These are phyloP conservation scores for Myocastor coypus DNA, from an alignment of 2,113 vertebrate species.

Conservation along the genomic window DNA sequence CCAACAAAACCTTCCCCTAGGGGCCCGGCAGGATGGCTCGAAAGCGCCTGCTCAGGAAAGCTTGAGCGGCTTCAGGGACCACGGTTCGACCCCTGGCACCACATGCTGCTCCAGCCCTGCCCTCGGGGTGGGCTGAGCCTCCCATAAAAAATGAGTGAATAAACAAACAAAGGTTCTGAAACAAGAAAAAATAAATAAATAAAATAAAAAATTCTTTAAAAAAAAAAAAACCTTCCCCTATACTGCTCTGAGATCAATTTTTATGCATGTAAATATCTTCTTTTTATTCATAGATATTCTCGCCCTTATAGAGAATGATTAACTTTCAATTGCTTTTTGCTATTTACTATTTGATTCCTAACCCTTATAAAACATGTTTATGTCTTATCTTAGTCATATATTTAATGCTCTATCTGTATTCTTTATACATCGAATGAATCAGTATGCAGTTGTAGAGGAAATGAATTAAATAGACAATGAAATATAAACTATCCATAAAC, in stretches of 20 bases:
- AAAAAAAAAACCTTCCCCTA: not conserved
- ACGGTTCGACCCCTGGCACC: too few relatives aligned
- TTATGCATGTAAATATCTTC: not conserved
- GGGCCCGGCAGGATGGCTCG: too few relatives aligned
- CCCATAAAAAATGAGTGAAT: too few relatives aligned
- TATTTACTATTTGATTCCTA: not conserved
- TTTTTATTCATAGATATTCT: not conserved
- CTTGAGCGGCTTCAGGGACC: too few relatives aligned
- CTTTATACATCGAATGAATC: not conserved
- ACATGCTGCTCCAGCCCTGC: too few relatives aligned
- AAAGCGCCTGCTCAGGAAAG: too few relatives aligned
- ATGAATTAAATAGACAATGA: not conserved
- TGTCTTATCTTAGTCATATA: not conserved
- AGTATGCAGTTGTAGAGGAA: constrained; percentile 5
- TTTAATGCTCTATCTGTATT: not conserved
- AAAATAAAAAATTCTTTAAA: too few relatives aligned
- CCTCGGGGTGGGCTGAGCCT: too few relatives aligned
- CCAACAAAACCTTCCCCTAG: not conserved
- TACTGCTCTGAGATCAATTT: not conserved
- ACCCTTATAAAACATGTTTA: not conserved
- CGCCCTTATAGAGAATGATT: not conserved
- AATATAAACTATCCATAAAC: not conserved
- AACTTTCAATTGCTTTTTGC: not conserved
- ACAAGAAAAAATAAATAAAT: too few relatives aligned
- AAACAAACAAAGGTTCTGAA: too few relatives aligned